A percentile compares a stretch with the other conserved stretches of the same genome.
These are phyloP conservation scores for Acipenser oxyrinchus DNA, from an alignment of 2,797 vertebrate genomes.

Conservation along the genomic window DNA sequence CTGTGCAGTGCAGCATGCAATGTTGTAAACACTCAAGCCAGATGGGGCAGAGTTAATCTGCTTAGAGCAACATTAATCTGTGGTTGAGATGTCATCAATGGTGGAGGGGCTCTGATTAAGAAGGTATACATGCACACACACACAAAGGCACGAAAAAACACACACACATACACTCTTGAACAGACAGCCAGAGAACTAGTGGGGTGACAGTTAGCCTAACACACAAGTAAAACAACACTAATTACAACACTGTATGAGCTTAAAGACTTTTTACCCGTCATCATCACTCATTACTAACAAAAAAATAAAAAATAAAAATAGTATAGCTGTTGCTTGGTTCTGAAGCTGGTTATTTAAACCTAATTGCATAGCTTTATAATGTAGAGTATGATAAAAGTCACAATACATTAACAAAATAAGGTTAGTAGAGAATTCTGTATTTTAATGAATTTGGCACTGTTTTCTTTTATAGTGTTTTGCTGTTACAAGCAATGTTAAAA, in stretches of 20 bases:
- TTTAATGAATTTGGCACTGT: no score
- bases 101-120: slow-evolving; percentile 30
- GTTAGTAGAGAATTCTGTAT: no score
- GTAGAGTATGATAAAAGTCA: no score
- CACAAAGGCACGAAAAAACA: not conserved
- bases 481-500: no score
- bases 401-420: no score
- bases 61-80: slow-evolving; percentile 71
- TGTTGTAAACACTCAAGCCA: slow-evolving; percentile 63
- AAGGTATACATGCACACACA: not conserved
- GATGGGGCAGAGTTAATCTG: slow-evolving; percentile 70
- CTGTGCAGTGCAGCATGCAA: slow-evolving; percentile 35
- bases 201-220: not conserved
- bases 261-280: not conserved
- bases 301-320: no score
- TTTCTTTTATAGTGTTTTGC: no score
- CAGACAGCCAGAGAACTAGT: slow-evolving; percentile 17
- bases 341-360: no score
- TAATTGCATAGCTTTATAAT: no score
- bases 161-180: not conserved
- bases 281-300: no score
- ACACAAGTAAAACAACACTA: not conserved
- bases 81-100: slow-evolving; percentile 60
- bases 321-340: no score
- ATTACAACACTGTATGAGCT: no score